Base-by-base conservation (phyloP, 2,888 invertebrate species). In the Stictocephala bisonia region DNA sequence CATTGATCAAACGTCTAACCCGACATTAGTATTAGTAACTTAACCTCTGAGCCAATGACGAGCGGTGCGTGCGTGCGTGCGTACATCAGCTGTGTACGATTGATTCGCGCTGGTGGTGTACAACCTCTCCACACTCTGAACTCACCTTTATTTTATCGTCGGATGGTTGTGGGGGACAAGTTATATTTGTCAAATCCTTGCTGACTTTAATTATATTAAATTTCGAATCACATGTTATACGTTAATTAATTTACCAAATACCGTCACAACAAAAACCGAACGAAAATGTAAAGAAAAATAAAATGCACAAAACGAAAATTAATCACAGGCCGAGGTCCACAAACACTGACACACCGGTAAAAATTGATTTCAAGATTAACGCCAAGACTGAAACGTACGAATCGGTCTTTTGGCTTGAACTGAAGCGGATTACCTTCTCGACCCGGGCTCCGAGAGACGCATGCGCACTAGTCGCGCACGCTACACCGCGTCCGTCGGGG, bases 111-210 rank as follows among this genome's bases (percentile, higher is more conserved):
- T n/a, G n/a, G n/a, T n/a, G n/a, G n/a, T n/a, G n/a, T n/a, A n/a
- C n/a, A n/a, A n/a, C n/a, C n/a, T n/a, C n/a, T n/a, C n/a, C n/a
- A n/a, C n/a, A n/a, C n/a, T n/a, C n/a, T n/a, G n/a, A n/a, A n/a
- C 60, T 60, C 31, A 60, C 60, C 60, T 60, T 60, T 60, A 60
- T 60, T 60, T 60, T 40, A 60, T 29, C 29, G 60, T 22, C 31
- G 22, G 40, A 22, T 40, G 60, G 35, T 27, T 27, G 31, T 18
- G 31, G 29, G 22, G 22, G 31, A 31, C 35, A 60, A 31, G 60
- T 60, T 60, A 60, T 60, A 31, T 60, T 60, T 60, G 60, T 22
- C 56, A 60, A 29, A 60, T 60, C 60, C 60, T 60, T 11, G 35
- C 22, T 60, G 29, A 40, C 27, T 3, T 26, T 29, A n/a, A 60